Evolutionary conservation across 2,113 vertebrate species (phyloP), one percentile per base, ranked within the genome.

Genomic region (Petroica traversi): DNA sequence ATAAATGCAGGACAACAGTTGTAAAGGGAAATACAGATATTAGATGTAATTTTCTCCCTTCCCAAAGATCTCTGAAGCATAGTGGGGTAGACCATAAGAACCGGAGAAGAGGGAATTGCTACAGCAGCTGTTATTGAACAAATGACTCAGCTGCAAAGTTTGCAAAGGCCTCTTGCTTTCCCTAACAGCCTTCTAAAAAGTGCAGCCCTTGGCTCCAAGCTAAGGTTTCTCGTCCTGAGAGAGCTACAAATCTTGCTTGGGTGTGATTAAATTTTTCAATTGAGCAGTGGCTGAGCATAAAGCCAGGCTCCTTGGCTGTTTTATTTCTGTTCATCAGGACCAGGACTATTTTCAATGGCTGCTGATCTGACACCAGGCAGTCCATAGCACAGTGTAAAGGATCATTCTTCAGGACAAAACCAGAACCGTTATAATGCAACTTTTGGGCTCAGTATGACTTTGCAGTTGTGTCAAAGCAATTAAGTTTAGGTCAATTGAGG

Each of bases 21-120:
- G 88, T 94, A 97, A 95, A 95, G 40, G 88, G 91, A 97, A 96
- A 91, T 67, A n/a, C 29, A 69, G 66, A 90, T 81, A 97, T 97
- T 96, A 95, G 67, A 92, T 94, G 94, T 46, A 96, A 97, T 81
- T 63, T 52, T 92, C 89, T 96, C 78, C 77, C 94, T 94, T 90
- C 72, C 82, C 82, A 71, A 57, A 92, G 91, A 84, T 68, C 93
- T 97, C 97, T 88, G 96, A 97, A 95, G 92, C 79, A 51, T 80
- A n/a, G 94, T 88, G 71, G 95, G 92, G 89, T 71, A 90, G 89
- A 89, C 86, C 94, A 88, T 48, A 63, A 96, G 93, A 97, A 96
- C 96, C 95, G 77, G 52, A 78, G 83, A 94, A 96, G 66, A 85
- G 79, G 74, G 97, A 97, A 97, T 97, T 95, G 93, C 91, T 95